Evolutionary conservation across 2,113 vertebrate genomes (phyloP).

Genomic region (Laticauda colubrina): DNA sequence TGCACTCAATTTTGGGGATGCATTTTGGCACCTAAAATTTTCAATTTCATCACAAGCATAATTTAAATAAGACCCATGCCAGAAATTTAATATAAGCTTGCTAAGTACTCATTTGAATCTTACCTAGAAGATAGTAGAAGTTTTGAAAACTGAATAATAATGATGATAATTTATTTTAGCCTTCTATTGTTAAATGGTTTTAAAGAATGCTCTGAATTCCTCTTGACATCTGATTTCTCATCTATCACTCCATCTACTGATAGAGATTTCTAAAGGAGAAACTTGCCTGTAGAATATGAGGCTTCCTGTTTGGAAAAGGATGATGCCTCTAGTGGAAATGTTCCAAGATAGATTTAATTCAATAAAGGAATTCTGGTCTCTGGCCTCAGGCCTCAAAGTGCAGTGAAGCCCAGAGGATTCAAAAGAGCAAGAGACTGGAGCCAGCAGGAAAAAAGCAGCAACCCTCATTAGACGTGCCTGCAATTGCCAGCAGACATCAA

Average conservation of each 20-base stretch:
- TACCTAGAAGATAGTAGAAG: not conserved
- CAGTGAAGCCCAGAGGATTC: constrained; percentile 5
- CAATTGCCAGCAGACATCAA: rapidly evolving
- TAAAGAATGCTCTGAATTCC: not conserved
- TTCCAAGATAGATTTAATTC: constrained; percentile 33
- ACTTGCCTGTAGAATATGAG: not conserved
- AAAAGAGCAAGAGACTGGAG: not conserved
- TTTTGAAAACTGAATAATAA: not conserved
- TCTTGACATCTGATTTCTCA: not conserved
- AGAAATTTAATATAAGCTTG: not conserved
- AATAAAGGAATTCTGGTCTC: not conserved
- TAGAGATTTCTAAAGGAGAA: not conserved
- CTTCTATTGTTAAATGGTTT: not conserved
- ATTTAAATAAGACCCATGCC: not conserved
- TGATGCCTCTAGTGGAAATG: not conserved
- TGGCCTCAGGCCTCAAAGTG: rapidly evolving
- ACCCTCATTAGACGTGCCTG: not conserved
- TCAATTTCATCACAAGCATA: not conserved
- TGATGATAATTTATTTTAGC: not conserved
- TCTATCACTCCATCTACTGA: constrained; percentile 5
- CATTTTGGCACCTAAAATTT: not conserved
- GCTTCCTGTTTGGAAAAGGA: rapidly evolving
- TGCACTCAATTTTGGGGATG: not conserved
- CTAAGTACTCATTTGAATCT: not conserved
- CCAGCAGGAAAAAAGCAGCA: constrained; percentile 8